Evolutionary conservation across 92 coral and sea anemone species (phyloP).

Genomic region (Palythoa caribaeorum): DNA sequence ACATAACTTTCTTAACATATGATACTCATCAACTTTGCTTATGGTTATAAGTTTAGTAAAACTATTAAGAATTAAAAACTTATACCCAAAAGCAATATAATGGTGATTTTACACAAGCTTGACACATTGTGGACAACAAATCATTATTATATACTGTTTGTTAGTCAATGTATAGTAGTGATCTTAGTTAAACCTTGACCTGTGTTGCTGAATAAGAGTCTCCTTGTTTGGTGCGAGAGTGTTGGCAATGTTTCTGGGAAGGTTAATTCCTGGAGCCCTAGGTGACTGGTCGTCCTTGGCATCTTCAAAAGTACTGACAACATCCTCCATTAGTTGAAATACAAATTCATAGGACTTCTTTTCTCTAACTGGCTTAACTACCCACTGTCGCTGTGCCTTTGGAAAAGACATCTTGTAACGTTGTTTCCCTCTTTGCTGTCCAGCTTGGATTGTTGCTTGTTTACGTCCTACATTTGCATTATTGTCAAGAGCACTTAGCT

Average conservation of each 20-base stretch:
- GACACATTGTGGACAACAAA: no score
- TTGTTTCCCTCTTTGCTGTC: neutral
- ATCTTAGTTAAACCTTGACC: neutral
- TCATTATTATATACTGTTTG: no score
- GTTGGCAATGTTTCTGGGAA: neutral
- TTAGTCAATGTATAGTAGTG: neutral
- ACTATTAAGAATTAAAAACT: no score
- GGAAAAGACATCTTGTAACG: neutral
- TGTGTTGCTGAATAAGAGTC: neutral
- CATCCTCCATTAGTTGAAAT: neutral
- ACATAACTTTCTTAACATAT: neutral
- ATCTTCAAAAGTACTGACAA: neutral
- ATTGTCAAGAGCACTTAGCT: constrained; percentile 69
- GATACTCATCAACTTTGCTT: no score
- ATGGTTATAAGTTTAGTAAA: no score
- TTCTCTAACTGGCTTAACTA: neutral
- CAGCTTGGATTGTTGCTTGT: constrained; percentile 45
- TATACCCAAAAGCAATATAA: no score
- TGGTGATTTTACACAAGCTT: no score
- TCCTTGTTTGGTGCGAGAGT: neutral
- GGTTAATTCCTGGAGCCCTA: neutral
- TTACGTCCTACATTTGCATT: constrained; percentile 55
- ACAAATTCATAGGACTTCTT: neutral
- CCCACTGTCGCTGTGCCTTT: neutral
- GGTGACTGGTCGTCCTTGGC: neutral